Conservation (phyloP, 2,113 vertebrate genomes). For the Tauraco erythrolophus region DNA sequence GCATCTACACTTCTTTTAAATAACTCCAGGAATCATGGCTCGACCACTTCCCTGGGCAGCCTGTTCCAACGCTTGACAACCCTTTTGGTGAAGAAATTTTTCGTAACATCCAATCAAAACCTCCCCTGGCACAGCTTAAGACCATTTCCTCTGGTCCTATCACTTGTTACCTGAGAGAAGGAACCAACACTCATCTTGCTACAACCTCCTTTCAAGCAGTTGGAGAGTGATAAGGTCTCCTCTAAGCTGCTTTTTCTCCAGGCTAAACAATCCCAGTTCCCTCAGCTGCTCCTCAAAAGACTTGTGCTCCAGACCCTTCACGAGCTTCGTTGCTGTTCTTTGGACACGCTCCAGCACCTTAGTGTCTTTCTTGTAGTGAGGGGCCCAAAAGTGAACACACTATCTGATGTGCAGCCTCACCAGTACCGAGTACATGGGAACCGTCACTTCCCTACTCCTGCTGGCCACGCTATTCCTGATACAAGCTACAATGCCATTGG, state of each 20-base stretch:
- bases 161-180: not conserved
- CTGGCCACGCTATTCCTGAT: not conserved
- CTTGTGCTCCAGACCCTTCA: not conserved
- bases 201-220: not conserved
- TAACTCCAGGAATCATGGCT: not conserved
- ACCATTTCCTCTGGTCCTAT: not conserved
- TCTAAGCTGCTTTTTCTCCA: not conserved
- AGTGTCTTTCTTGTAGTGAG: fast-evolving
- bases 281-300: not conserved
- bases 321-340: fast-evolving
- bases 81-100: not conserved
- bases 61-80: not conserved
- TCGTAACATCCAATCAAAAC: not conserved
- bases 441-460: not conserved
- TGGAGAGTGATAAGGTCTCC: not conserved
- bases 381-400: fast-evolving
- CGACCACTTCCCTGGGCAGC: not conserved
- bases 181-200: not conserved
- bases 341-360: fast-evolving
- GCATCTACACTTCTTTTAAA: not conserved
- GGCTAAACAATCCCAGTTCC: not conserved
- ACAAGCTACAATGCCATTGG: not conserved
- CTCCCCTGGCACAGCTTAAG: not conserved
- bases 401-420: fast-evolving
- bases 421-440: fast-evolving